Conservation (phyloP, 2,888 invertebrate genomes). For the Meteorus cinctellus region DNA sequence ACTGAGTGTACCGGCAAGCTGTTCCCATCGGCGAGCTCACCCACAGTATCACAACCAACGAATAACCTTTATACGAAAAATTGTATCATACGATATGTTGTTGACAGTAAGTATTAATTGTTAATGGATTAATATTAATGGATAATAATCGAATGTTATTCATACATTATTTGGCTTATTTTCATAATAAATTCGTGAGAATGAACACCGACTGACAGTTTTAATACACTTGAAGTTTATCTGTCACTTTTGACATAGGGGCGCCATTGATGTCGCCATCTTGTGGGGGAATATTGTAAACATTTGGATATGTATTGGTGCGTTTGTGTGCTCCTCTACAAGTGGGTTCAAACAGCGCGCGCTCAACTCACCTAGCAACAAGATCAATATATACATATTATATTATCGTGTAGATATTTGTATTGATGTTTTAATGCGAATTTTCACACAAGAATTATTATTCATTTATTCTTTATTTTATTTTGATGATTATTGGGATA, state of each 20-base stretch:
- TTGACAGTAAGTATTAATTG: neutral
- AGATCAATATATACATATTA: constrained; percentile 55
- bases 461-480: neutral
- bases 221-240: constrained; percentile 36
- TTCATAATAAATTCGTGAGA: constrained; percentile 57
- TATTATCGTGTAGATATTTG: neutral
- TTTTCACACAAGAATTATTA: constrained; percentile 6
- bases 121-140: neutral
- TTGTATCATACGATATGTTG: neutral
- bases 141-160: constrained; percentile 22
- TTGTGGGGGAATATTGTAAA: constrained; percentile 28
- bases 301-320: neutral
- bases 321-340: constrained; percentile 2
- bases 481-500: neutral
- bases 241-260: constrained; percentile 50
- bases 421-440: neutral
- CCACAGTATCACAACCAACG: constrained; percentile 53
- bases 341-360: constrained; percentile 32
- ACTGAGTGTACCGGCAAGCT: constrained; percentile 71
- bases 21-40: constrained; percentile 70
- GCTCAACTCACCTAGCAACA: constrained; percentile 62
- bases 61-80: neutral
- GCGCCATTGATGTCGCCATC: constrained; percentile 55
- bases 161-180: constrained; percentile 51
- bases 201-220: constrained; percentile 67